Base-by-base conservation (phyloP, 2,888 invertebrate species). In the Tetragonula carbonaria region DNA sequence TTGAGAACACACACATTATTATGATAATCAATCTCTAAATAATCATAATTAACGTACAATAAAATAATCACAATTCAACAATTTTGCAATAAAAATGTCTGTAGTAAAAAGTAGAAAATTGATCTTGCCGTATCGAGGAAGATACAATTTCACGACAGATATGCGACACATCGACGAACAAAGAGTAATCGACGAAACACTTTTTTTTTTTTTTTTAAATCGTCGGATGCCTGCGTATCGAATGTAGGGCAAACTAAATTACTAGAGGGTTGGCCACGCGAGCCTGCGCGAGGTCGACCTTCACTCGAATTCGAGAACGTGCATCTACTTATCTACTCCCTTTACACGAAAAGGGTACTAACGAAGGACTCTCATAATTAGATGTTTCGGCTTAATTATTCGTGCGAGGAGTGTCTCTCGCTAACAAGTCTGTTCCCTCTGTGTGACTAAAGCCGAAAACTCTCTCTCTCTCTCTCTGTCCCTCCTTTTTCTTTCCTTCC, bases 291-390 rank as follows among this genome's bases (percentile, higher is more conserved):
- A 79, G 67, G 67, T 38, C 57, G 23, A 66, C 74, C 79, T 70
- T 76, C 63, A 45, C 78, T 80, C 45, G 74, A 86, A 77, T 76
- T 82, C 78, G 84, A 78, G 84, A 78, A 71, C 75, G 80, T 33
- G 82, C 76, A 81, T 79, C 74, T 75, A 82, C 77, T 85, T 86
- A 76, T 75, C 74, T 65, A 80, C 84, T 87, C 82, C 80, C 80
- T 87, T 86, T 89, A 88, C 87, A 88, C 87, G 90, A 86, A 84
- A 87, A 75, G 88, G 76, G 86, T 88, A 89, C 90, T 91, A 91
- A 92, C 88, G 91, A 91, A 91, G 90, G 91, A 90, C 91, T 91
- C 90, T 87, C 90, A 91, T 92, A 93, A 92, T 92, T 92, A 91
- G 90, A 92, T 91, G 90, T 91, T 91, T 92, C 86, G 87, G 87